Evolutionary conservation across 2,797 vertebrate genomes (phyloP).

Genomic region (Scomberomorus guttatus): DNA sequence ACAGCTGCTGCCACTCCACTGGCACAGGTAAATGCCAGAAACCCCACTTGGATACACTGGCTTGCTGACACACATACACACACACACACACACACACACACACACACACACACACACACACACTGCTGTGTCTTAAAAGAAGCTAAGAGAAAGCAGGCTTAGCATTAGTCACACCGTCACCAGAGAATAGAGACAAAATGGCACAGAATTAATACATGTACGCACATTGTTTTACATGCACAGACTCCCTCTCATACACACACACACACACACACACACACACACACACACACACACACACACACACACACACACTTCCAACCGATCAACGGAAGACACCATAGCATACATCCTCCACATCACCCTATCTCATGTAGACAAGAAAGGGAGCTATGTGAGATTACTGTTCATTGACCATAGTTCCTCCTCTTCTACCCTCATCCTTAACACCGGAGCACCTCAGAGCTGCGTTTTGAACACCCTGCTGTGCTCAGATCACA

Average conservation of each 20-base stretch:
- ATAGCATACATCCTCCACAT: too few species aligned
- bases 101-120: conserved; percentile 6
- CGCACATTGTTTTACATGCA: neutral
- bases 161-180: conserved; percentile 25
- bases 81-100: conserved; percentile 4
- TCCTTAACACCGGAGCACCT: too few species aligned
- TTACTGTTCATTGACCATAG: too few species aligned
- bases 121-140: conserved; percentile 33
- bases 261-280: too few species aligned
- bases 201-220: neutral
- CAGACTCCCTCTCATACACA: too few species aligned
- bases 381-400: too few species aligned
- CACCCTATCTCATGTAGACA: too few species aligned
- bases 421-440: too few species aligned
- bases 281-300: neutral
- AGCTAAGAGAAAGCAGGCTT: conserved; percentile 30
- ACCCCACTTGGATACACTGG: conserved; percentile 64
- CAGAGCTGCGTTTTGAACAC: too few species aligned
- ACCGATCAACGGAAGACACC: too few species aligned
- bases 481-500: too few species aligned
- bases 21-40: conserved; percentile 85
- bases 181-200: conserved; percentile 20
- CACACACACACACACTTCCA: too few species aligned
- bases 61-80: conserved; percentile 28
- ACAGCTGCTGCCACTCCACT: conserved; percentile 78